Percentiles rank a stretch among this genome's conserved stretches.
Evolutionary conservation across 2,113 vertebrate species (phyloP).

Genomic region (Crotalus tigris): DNA sequence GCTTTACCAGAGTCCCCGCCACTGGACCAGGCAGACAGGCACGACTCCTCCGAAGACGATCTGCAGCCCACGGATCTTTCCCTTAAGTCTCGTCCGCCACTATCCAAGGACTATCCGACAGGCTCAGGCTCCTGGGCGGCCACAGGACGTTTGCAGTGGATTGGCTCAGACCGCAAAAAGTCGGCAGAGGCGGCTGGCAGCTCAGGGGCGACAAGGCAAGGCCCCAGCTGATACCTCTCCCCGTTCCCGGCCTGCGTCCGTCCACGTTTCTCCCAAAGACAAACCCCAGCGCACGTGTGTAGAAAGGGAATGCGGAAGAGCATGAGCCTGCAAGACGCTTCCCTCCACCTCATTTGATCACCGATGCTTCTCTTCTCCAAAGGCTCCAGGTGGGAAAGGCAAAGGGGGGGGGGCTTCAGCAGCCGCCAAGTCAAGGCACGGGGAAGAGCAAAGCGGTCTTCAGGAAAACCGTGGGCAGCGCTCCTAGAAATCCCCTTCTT

Average conservation of each 20-base stretch:
- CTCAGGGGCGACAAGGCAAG: neutral
- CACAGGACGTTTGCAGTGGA: fast-evolving
- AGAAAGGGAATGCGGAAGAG: neutral
- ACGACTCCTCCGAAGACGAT: constrained; percentile 14
- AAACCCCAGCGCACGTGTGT: neutral
- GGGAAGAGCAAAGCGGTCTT: neutral
- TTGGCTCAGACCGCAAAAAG: fast-evolving
- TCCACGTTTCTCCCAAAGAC: neutral
- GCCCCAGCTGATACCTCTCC: neutral
- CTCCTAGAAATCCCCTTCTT: neutral
- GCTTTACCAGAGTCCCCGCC: fast-evolving
- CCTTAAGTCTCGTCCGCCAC: constrained; percentile 12
- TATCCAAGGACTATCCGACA: neutral
- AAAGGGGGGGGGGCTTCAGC: neutral
- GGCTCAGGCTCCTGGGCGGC: neutral
- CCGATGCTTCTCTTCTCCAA: neutral
- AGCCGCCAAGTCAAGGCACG: neutral
- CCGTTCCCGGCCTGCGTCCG: no score
- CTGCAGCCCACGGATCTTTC: constrained; percentile 12
- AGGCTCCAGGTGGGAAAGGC: neutral
- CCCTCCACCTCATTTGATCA: neutral
- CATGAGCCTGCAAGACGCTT: neutral
- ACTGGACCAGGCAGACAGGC: constrained; percentile 25
- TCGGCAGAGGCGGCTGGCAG: fast-evolving
- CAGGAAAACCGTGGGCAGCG: neutral